Conservation (phyloP, 2,797 vertebrate species). For the Anguilla marmorata region DNA sequence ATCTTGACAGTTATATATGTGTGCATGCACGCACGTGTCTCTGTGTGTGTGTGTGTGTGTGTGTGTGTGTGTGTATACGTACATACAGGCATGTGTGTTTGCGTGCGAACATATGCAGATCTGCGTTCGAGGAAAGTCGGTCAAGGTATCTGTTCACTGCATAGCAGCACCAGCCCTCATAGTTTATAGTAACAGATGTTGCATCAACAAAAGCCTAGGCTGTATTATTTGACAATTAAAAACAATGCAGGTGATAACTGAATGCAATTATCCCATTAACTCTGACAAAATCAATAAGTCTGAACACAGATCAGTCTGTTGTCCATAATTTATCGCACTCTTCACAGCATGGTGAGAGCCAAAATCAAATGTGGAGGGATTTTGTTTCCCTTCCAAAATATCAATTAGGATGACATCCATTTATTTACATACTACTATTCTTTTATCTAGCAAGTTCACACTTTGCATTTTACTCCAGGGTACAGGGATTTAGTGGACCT, state of each 20-base stretch:
- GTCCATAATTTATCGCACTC: background rate
- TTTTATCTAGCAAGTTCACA: background rate
- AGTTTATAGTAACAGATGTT: slow-evolving; percentile 21
- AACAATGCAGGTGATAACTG: slow-evolving; percentile 15
- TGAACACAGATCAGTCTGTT: slow-evolving; percentile 16
- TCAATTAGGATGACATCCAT: background rate
- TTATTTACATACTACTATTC: background rate
- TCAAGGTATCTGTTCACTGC: background rate
- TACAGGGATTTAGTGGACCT: background rate
- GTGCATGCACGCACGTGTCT: background rate
- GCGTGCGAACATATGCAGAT: background rate
- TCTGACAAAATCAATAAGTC: slow-evolving; percentile 16
- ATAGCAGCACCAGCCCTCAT: background rate
- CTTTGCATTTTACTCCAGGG: background rate
- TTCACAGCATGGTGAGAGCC: background rate
- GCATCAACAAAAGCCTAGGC: slow-evolving; percentile 18
- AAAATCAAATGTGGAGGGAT: background rate
- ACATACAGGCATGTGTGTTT: background rate
- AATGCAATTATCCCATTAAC: slow-evolving; percentile 8
- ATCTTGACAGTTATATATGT: background rate
- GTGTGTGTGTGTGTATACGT: no score
- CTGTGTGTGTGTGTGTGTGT: background rate
- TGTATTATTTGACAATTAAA: slow-evolving; percentile 22
- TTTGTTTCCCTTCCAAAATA: background rate
- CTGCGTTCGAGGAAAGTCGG: background rate